Conservation (phyloP, 1,140 invertebrate genomes). For the Teleopsis dalmanni region DNA sequence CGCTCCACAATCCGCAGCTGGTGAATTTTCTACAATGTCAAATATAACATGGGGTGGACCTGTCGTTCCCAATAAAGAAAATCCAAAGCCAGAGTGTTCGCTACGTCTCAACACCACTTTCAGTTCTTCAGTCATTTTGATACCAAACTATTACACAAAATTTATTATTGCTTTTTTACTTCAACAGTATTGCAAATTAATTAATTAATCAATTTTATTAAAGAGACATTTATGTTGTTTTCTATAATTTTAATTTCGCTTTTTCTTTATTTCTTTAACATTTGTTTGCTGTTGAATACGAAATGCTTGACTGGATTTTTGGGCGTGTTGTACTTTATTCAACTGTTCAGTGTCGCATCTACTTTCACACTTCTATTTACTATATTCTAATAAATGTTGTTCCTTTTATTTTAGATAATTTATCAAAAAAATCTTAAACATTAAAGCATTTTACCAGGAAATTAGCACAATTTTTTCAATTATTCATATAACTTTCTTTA, state of each 20-base stretch:
- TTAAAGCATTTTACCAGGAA: too few species aligned
- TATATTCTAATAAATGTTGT: too few species aligned
- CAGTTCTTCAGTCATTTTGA: constrained; percentile 78
- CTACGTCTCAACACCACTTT: constrained; percentile 73
- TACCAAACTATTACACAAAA: too few species aligned
- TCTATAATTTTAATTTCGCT: constrained; percentile 14
- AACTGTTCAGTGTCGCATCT: too few species aligned
- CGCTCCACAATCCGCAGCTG: constrained; percentile 79
- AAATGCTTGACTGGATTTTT: constrained; percentile 29
- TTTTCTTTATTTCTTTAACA: constrained; percentile 13
- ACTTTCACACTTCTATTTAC: too few species aligned
- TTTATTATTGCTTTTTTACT: constrained; percentile 14
- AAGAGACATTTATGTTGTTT: constrained; percentile 9
- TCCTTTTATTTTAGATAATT: too few species aligned
- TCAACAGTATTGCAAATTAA: too few species aligned
- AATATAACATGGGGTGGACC: constrained; percentile 85
- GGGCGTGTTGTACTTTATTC: too few species aligned
- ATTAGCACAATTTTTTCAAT: too few species aligned
- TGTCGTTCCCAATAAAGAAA: constrained; percentile 78
- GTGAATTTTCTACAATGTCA: constrained; percentile 84
- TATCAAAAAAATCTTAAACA: too few species aligned
- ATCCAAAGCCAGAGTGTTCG: constrained; percentile 78
- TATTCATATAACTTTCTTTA: too few species aligned
- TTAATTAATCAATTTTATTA: too few species aligned
- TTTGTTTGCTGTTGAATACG: constrained; percentile 17